Conservation (phyloP, 2,888 invertebrate species). For the Phragmatobia fuliginosa region DNA sequence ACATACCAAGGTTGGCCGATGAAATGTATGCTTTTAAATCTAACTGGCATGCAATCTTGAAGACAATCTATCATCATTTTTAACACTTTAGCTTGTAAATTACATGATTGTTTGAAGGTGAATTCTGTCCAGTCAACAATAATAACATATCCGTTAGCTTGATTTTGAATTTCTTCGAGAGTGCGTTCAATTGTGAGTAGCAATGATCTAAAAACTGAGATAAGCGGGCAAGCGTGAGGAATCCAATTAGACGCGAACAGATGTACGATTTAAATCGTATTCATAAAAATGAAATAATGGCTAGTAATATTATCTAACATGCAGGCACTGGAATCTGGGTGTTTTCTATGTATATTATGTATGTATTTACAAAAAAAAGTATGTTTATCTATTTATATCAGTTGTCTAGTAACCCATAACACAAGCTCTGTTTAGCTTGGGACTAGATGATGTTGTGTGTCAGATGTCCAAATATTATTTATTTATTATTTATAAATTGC, state of each 20-base stretch:
- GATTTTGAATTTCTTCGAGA: conserved; percentile 91
- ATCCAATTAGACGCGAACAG: conserved; percentile 93
- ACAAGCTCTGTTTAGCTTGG: no score
- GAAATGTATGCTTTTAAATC: conserved; percentile 96
- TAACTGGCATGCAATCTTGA: conserved; percentile 95
- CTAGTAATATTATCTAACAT: no score
- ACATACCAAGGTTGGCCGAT: conserved; percentile 96
- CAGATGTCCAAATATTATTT: no score
- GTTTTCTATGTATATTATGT: no score
- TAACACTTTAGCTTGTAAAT: conserved; percentile 92
- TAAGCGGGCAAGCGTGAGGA: conserved; percentile 90
- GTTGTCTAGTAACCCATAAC: no score
- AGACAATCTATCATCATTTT: conserved; percentile 95
- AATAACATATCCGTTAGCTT: conserved; percentile 94
- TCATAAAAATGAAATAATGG: no score
- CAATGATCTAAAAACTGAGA: conserved; percentile 92
- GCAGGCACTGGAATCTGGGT: no score
- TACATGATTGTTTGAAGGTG: conserved; percentile 93
- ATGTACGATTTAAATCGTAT: no score
- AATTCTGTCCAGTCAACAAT: conserved; percentile 97
- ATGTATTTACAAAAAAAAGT: no score
- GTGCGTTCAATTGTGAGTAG: conserved; percentile 93
- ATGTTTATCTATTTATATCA: no score
- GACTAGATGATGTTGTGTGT: no score
- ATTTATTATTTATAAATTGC: no score